phyloP scores from a whole-genome alignment of 2,888 invertebrate genomes.

The Mesoligia furuncula region DNA sequence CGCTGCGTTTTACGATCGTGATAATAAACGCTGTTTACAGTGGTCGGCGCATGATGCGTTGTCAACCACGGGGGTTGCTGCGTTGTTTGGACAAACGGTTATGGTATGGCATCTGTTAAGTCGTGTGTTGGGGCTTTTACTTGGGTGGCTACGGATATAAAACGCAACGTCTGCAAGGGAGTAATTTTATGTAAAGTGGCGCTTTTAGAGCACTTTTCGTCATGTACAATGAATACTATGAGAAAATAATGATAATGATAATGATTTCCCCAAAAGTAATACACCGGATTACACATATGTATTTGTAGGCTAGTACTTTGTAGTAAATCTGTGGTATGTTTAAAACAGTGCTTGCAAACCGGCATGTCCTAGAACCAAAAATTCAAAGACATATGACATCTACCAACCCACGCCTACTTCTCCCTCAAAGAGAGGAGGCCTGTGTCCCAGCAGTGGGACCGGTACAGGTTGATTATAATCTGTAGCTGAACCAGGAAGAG shows the following conservation, averaged over 20 bases:
- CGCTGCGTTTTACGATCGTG: slow-evolving; percentile 84
- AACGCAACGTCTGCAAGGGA: slow-evolving; percentile 1
- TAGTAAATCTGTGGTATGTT: neutral
- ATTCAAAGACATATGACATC: neutral
- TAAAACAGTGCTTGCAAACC: neutral
- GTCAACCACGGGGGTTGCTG: slow-evolving; percentile 69
- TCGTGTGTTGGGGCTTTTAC: slow-evolving; percentile 43
- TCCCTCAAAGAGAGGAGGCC: neutral
- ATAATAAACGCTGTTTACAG: slow-evolving; percentile 87
- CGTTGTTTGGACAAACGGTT: slow-evolving; percentile 73
- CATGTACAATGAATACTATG: neutral
- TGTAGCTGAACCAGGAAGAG: neutral
- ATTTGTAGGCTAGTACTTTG: neutral
- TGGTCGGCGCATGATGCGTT: slow-evolving; percentile 71
- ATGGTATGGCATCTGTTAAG: slow-evolving; percentile 62
- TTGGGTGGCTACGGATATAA: slow-evolving; percentile 54
- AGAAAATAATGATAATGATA: too few species aligned
- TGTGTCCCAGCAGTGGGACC: too few species aligned
- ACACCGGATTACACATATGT: neutral
- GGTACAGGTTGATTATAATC: too few species aligned
- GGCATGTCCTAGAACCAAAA: neutral
- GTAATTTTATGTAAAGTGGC: slow-evolving; percentile 2
- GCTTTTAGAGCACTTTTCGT: neutral
- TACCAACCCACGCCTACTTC: neutral
- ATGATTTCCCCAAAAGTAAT: neutral